These are phyloP conservation scores for Microhierax caerulescens DNA, from an alignment of 2,797 vertebrate genomes.

Conservation along the genomic window DNA sequence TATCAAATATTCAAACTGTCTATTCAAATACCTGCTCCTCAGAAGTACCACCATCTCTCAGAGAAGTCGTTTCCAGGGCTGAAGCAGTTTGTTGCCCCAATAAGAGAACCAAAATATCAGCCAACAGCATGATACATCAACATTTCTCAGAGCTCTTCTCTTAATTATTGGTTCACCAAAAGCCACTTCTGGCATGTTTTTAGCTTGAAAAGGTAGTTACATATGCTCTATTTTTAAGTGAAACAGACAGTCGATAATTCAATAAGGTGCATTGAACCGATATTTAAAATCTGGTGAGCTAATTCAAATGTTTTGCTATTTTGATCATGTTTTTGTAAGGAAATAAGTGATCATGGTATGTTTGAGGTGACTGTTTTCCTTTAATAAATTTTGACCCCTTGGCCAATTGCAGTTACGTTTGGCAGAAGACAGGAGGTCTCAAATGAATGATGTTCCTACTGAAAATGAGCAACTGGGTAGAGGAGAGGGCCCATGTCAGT, in stretches of 20 bases:
- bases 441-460: background rate
- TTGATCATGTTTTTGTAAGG: background rate
- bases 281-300: background rate
- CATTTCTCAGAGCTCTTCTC: background rate
- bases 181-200: background rate
- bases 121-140: background rate
- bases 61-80: background rate
- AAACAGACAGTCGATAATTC: background rate
- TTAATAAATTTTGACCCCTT: background rate
- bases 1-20: slow-evolving; percentile 37
- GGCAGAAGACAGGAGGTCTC: background rate
- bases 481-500: background rate
- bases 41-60: background rate
- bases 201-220: background rate
- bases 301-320: background rate
- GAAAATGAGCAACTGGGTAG: background rate
- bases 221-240: background rate
- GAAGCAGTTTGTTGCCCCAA: background rate
- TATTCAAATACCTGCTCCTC: background rate
- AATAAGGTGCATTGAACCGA: background rate
- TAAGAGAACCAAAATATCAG: background rate
- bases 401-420: background rate
- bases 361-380: background rate
- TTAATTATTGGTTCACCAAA: background rate
- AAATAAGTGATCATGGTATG: background rate